Conservation (phyloP, 1,140 invertebrate species). For the Drosophila parabipectinata region DNA sequence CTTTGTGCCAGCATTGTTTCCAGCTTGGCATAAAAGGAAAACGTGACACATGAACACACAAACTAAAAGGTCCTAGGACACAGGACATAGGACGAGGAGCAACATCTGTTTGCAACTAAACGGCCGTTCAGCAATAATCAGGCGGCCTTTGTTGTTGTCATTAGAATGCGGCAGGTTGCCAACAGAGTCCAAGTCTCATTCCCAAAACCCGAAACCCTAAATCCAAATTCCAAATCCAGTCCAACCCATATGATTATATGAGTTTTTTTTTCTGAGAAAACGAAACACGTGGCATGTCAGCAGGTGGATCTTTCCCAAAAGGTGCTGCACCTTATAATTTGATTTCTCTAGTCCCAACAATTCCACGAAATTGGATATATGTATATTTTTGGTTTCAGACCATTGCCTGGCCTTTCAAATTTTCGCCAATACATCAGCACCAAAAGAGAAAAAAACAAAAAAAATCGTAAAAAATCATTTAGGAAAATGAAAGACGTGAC, state of each 20-base stretch:
- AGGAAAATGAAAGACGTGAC: constrained; percentile 62
- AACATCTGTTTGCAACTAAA: constrained; percentile 50
- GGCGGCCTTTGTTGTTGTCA: constrained; percentile 44
- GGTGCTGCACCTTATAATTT: neutral
- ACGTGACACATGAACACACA: constrained; percentile 28
- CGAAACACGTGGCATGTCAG: neutral
- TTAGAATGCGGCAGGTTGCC: constrained; percentile 42
- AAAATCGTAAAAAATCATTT: constrained; percentile 55
- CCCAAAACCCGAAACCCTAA: neutral
- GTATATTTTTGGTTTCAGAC: neutral
- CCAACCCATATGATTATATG: constrained; percentile 22
- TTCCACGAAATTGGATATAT: neutral
- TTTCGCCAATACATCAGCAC: constrained; percentile 3
- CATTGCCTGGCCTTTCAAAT: constrained; percentile 8
- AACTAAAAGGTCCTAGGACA: constrained; percentile 1
- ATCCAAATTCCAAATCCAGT: constrained; percentile 18
- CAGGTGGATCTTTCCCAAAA: constrained; percentile 13
- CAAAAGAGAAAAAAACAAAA: neutral
- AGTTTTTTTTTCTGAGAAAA: constrained; percentile 4
- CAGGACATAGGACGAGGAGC: constrained; percentile 4
- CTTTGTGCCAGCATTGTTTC: constrained; percentile 22
- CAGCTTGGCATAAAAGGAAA: constrained; percentile 30
- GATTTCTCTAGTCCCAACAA: neutral
- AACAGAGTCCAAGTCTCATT: constrained; percentile 3
- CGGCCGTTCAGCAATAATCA: constrained; percentile 59